Evolutionary conservation across 2,113 vertebrate species (phyloP), one percentile per base, ranked within the genome.

Genomic region (Callopanchax toddi): DNA sequence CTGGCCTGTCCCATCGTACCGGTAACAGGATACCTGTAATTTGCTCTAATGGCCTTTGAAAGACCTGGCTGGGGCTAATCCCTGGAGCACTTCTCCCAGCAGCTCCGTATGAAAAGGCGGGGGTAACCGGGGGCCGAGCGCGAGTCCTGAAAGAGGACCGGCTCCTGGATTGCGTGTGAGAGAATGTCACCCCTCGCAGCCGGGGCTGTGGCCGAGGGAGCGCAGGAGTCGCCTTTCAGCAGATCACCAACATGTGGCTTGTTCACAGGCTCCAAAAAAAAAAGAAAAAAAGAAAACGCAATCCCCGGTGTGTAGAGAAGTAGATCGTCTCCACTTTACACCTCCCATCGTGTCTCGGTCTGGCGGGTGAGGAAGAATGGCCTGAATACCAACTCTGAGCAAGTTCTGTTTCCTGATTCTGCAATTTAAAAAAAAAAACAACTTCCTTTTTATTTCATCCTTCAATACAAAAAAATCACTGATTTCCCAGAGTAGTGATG

Each of bases 31-130:
- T 91, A 93, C 91, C 92, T 92, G 91, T 91, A 90, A 93, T 91
- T 93, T 91, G 86, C 89, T 91, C 90, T 92, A 92, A 93, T 92
- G 90, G 89, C 89, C 91, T 91, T 92, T 92, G 87, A 91, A 91
- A 89, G 91, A 89, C 89, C 90, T 89, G 89, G 87, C 89, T 86
- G 83, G 87, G 29, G 85, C 87, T 91, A 91, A 91, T 92, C 91
- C 91, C 89, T 70, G 84, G 89, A 91, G 91, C 79, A 54, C 84
- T 85, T 89, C 91, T 93, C 90, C 89, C 85, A 75, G 77, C 85
- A 91, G 86, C 70, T 42, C 71, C 55, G 62, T 71, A 89, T 90
- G 78, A 92, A 91, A 89, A 71, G 87, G 67, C 60, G 79, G 83
- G 85, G 50, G 86, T 74, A 76, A 83, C 86, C 64, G 74, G 83